Evolutionary conservation across 2,797 vertebrate genomes (phyloP).

Genomic region (Catostomus latipinnis): DNA sequence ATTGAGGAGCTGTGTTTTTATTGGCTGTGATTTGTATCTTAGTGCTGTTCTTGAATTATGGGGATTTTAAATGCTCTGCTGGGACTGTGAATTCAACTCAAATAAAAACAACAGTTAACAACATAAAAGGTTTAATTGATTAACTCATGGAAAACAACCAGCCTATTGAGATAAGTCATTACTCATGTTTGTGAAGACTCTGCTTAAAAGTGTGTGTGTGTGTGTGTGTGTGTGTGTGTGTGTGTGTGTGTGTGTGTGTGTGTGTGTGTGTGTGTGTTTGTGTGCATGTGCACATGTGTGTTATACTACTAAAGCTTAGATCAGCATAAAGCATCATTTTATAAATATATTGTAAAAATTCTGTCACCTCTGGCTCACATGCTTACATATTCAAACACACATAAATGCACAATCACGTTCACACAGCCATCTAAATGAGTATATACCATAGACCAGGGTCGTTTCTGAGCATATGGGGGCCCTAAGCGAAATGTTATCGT

Average conservation of each 20-base stretch:
- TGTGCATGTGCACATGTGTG: not conserved
- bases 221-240: not conserved
- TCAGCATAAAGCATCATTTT: no score
- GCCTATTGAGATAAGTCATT: constrained; percentile 26
- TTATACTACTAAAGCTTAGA: no score
- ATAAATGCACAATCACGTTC: no score
- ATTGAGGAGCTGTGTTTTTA: no score
- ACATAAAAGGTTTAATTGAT: constrained; percentile 31
- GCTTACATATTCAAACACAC: no score
- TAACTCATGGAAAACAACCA: constrained; percentile 24
- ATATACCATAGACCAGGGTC: no score
- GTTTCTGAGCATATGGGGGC: no score
- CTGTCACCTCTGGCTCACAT: no score
- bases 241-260: constrained; percentile 12
- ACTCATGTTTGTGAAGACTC: constrained; percentile 4
- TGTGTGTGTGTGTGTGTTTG: not conserved
- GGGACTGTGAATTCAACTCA: constrained; percentile 32
- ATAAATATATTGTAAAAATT: no score
- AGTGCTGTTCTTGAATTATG: constrained; percentile 3
- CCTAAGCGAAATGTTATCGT: no score
- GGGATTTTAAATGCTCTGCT: constrained; percentile 16
- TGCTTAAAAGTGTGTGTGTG: not conserved
- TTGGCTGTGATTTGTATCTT: not conserved
- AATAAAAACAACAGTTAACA: constrained; percentile 26
- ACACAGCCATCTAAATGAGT: no score